Base-by-base conservation (phyloP, 2,113 vertebrate species). In the Neotragus pygmaeus region DNA sequence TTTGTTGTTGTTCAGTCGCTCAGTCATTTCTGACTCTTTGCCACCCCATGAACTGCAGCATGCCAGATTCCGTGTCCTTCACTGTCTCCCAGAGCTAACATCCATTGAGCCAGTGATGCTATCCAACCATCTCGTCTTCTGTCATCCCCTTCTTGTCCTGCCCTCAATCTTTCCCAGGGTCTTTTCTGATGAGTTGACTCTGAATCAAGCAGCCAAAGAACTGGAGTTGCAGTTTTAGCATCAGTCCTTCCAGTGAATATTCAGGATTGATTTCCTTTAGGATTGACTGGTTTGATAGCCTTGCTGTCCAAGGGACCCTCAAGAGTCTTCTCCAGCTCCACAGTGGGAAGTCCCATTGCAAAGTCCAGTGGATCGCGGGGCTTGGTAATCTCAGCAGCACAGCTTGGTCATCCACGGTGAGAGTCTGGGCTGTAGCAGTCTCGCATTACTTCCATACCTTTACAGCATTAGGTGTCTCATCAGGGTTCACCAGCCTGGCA, bases 161-260 rank as follows among this genome's bases (percentile, higher is more conserved):
- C 66, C 16, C 10, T 70, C 66, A 36, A 12, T 70, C n/a, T 36
- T 70, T 70, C n/a, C n/a, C 66, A 70, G 66, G n/a, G n/a, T 70
- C 66, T 70, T 23, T 70, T 39, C 66, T 64, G 60, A 64, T 64
- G 30, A 64, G 28, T 7, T 62, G 28, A 13, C 33, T 64, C 33
- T n/a, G 64, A 70, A 70, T 70, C 66, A 70, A 70, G 66, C 19
- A 70, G 66, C 66, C 66, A 70, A 70, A 70, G n/a, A 70, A 70
- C 0, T 39, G n/a, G 10, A 23, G n/a, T 36, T 39, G 5, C 19
- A 70, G n/a, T 5, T 70, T 70, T 21, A 70, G 64, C n/a, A 70
- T 70, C n/a, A 21, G 66, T 70, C n/a, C 19, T 70, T 36, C n/a
- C 66, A 70, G 6, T 36, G n/a, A 70, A 70, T 23, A 39, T 39